Evolutionary conservation across 2,888 invertebrate genomes (phyloP).

Genomic region (Abrostola tripartita): DNA sequence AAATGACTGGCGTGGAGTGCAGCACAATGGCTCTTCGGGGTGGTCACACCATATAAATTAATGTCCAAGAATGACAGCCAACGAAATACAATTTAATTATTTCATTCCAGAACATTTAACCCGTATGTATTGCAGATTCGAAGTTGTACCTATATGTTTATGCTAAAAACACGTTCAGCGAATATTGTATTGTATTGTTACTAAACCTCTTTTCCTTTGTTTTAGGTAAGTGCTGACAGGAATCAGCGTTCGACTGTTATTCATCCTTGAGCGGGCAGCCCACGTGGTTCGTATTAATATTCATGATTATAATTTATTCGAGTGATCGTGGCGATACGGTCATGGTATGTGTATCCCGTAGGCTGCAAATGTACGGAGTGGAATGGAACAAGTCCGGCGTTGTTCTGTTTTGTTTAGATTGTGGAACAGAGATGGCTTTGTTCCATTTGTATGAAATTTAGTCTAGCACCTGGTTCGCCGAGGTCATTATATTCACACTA

Average conservation of each 20-base stretch:
- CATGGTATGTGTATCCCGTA: conserved; percentile 52
- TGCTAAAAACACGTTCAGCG: conserved; percentile 35
- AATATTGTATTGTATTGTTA: conserved; percentile 31
- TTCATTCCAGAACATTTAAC: conserved; percentile 59
- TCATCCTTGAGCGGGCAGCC: conserved; percentile 62
- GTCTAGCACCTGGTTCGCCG: conserved; percentile 44
- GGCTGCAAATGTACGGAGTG: conserved; percentile 32
- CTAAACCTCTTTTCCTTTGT: conserved; percentile 69
- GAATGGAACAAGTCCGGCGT: conserved; percentile 52
- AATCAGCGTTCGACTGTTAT: conserved; percentile 48
- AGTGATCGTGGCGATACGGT: conserved; percentile 48
- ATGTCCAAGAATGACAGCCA: conserved; percentile 69
- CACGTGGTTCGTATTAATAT: conserved; percentile 71
- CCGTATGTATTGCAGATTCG: conserved; percentile 52
- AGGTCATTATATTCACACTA: background rate
- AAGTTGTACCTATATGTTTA: conserved; percentile 43
- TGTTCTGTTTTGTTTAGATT: conserved; percentile 61
- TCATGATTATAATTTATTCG: conserved; percentile 63
- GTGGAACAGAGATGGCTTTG: conserved; percentile 63
- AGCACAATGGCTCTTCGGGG: conserved; percentile 77
- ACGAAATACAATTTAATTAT: conserved; percentile 77
- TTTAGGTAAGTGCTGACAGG: conserved; percentile 75
- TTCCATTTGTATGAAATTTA: conserved; percentile 55
- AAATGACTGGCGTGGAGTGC: conserved; percentile 79
- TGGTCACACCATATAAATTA: conserved; percentile 78